A percentile compares a stretch with the other conserved stretches of the same genome.
These are phyloP conservation scores for Silvanus unidentatus DNA, from an alignment of 2,888 invertebrate species.

Conservation along the genomic window DNA sequence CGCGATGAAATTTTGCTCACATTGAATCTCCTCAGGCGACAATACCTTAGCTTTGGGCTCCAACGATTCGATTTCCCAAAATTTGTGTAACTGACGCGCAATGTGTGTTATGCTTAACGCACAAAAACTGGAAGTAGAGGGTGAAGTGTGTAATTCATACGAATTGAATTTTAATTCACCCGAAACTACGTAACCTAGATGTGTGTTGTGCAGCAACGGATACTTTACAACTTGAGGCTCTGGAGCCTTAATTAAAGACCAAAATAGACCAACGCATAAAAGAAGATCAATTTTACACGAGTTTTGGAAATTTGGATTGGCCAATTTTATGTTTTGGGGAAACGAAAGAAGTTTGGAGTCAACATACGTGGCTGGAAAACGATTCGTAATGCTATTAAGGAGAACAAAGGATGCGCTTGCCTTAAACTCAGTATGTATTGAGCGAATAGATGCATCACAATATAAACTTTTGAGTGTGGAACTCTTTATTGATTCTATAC, in stretches of 20 bases:
- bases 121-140: too few relatives aligned
- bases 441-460: too few relatives aligned
- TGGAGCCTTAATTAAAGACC: neutral
- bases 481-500: too few relatives aligned
- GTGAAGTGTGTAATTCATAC: too few relatives aligned
- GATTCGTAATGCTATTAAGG: too few relatives aligned
- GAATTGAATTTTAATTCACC: too few relatives aligned
- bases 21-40: too few relatives aligned
- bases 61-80: too few relatives aligned
- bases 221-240: neutral
- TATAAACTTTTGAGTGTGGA: too few relatives aligned
- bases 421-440: neutral
- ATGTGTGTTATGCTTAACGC: neutral
- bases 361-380: neutral
- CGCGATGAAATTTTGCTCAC: too few relatives aligned
- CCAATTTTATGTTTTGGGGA: neutral
- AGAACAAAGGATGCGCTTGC: neutral
- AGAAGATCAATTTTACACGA: neutral
- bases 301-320: neutral
- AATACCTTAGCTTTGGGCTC: too few relatives aligned
- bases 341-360: neutral
- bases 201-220: neutral
- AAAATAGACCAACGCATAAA: neutral
- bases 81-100: neutral
- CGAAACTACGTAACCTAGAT: too few relatives aligned